Conservation (phyloP, 2,797 vertebrate species). For the Champsocephalus gunnari region DNA sequence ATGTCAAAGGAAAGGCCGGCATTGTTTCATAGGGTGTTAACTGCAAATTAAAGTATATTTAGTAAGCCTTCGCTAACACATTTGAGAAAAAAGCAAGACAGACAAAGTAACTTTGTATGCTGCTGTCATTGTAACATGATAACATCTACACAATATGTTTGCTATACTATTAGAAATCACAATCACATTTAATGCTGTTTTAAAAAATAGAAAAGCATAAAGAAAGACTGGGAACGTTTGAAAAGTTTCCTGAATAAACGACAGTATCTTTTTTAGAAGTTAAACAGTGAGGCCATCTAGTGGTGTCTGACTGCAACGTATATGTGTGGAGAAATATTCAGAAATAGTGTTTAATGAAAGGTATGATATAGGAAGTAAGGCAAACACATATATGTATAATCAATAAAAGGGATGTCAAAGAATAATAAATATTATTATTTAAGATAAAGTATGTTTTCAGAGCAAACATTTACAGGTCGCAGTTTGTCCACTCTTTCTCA, state of each 20-base stretch:
- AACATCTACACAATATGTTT: too few species aligned
- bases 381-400: neutral
- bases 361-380: neutral
- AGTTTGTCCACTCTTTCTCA: neutral
- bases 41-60: slow-evolving; percentile 19
- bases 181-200: too few species aligned
- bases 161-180: too few species aligned
- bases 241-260: too few species aligned
- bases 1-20: slow-evolving; percentile 10
- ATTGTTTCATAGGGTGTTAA: slow-evolving; percentile 37
- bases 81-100: too few species aligned
- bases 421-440: neutral
- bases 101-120: too few species aligned
- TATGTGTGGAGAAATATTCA: neutral
- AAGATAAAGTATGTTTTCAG: neutral
- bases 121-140: too few species aligned
- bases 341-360: neutral
- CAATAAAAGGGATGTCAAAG: neutral
- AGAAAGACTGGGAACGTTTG: too few species aligned
- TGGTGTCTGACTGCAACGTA: slow-evolving; percentile 29
- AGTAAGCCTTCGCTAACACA: neutral
- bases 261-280: neutral
- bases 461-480: neutral
- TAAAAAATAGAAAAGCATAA: too few species aligned
- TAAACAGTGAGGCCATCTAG: slow-evolving; percentile 64